These are phyloP conservation scores for Myotis findleyi DNA, from an alignment of 2,797 vertebrate genomes.

Conservation along the genomic window DNA sequence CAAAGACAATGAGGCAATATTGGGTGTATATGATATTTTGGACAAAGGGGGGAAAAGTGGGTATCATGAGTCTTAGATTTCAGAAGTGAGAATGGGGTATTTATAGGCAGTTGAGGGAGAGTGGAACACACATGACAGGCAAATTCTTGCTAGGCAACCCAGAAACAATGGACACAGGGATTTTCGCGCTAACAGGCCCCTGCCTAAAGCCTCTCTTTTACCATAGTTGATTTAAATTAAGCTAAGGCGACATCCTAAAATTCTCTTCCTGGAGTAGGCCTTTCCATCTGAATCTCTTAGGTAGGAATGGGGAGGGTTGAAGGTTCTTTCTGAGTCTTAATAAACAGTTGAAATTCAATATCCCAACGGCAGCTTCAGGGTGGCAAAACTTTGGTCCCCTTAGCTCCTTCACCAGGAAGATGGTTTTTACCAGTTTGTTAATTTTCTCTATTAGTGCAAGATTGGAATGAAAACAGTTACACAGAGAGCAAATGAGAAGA, in stretches of 20 bases:
- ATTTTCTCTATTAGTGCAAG: conserved; percentile 15
- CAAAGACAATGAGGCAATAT: background rate
- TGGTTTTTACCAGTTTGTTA: background rate
- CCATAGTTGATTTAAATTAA: background rate
- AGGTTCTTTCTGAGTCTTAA: background rate
- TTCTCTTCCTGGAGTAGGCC: background rate
- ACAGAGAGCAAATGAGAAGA: background rate
- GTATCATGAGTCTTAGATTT: background rate
- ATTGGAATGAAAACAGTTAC: background rate
- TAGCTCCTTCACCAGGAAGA: background rate
- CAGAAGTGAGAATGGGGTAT: background rate
- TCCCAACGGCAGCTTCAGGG: background rate
- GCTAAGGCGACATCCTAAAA: background rate
- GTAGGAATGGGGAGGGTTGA: background rate
- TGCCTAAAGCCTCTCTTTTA: background rate
- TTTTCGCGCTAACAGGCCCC: background rate
- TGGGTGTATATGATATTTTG: background rate
- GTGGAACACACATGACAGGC: background rate
- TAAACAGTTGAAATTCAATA: background rate
- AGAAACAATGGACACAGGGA: background rate
- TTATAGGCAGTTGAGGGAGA: background rate
- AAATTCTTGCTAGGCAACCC: background rate
- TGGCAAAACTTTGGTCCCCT: background rate
- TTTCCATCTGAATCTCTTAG: background rate
- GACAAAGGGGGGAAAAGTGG: background rate